Percentiles rank a stretch among this genome's conserved stretches.
Evolutionary conservation across 1,140 invertebrate species (phyloP).

Genomic region (Drosophila punjabiensis): DNA sequence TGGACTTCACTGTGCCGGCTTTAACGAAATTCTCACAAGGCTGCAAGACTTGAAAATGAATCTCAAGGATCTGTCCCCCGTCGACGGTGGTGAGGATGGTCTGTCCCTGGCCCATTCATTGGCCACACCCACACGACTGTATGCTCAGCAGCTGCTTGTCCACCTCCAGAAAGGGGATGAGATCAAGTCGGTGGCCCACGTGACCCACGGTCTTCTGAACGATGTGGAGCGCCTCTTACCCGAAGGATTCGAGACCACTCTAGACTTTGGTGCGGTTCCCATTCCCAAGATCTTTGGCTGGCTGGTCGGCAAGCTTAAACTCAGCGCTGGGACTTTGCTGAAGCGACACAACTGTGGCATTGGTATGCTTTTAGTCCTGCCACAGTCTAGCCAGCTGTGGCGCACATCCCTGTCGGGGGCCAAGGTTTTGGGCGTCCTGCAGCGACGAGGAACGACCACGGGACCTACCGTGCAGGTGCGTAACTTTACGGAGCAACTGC

Average conservation of each 20-base stretch:
- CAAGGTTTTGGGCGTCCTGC: constrained; percentile 73
- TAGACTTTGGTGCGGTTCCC: constrained; percentile 91
- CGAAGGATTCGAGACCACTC: constrained; percentile 87
- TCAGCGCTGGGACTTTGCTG: constrained; percentile 92
- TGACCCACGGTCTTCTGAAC: constrained; percentile 96
- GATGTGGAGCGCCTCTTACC: constrained; percentile 95
- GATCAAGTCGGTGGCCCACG: constrained; percentile 96
- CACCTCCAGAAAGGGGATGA: constrained; percentile 89
- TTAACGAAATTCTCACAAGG: constrained; percentile 92
- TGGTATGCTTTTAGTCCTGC: constrained; percentile 92
- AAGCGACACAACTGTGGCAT: constrained; percentile 97
- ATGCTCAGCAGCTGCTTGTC: constrained; percentile 92
- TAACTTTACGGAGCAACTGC: constrained; percentile 68
- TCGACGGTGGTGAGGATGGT: constrained; percentile 29
- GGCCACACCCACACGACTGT: constrained; percentile 95
- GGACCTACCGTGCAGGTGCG: constrained; percentile 50
- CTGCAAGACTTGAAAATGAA: constrained; percentile 85
- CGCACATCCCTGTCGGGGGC: constrained; percentile 56
- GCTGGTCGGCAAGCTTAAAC: constrained; percentile 88
- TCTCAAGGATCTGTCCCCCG: constrained; percentile 45
- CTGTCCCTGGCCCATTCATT: constrained; percentile 88
- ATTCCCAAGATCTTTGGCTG: constrained; percentile 90
- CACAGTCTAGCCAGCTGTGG: constrained; percentile 60
- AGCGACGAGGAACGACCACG: constrained; percentile 12
- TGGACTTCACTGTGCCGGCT: constrained; percentile 96